Conservation (phyloP, 2,888 invertebrate genomes). For the Hybos culiciformis region DNA sequence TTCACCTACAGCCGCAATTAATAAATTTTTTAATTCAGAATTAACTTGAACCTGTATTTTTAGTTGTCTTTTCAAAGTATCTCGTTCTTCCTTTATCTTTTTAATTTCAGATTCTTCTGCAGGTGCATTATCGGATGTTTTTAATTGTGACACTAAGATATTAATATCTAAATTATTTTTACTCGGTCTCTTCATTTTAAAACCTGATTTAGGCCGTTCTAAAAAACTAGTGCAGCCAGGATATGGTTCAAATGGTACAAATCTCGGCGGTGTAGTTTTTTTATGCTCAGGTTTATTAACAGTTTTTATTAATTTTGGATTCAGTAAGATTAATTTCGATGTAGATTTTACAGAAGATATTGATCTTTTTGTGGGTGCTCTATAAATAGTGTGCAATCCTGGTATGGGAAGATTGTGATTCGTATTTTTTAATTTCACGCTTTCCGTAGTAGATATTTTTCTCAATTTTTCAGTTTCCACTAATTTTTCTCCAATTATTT, state of each 20-base stretch:
- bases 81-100: constrained; percentile 51
- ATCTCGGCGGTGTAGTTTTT: constrained; percentile 53
- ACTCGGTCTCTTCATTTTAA: constrained; percentile 19
- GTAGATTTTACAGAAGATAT: constrained; percentile 39
- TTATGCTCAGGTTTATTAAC: constrained; percentile 23
- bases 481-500: no score
- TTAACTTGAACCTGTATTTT: constrained; percentile 83
- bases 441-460: background rate
- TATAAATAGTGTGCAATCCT: background rate
- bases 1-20: constrained; percentile 91
- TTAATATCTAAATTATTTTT: constrained; percentile 51
- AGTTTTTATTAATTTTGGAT: constrained; percentile 45
- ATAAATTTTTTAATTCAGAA: constrained; percentile 77
- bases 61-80: constrained; percentile 61
- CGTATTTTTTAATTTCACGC: background rate
- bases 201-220: constrained; percentile 27
- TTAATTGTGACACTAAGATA: constrained; percentile 54
- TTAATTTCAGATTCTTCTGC: constrained; percentile 36
- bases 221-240: constrained; percentile 73
- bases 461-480: no score
- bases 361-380: constrained; percentile 5
- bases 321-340: constrained; percentile 43
- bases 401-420: no score
- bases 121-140: constrained; percentile 37
- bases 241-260: constrained; percentile 80